Base-by-base conservation (phyloP, 92 coral and sea anemone species). In the Paragorgia papillata region DNA sequence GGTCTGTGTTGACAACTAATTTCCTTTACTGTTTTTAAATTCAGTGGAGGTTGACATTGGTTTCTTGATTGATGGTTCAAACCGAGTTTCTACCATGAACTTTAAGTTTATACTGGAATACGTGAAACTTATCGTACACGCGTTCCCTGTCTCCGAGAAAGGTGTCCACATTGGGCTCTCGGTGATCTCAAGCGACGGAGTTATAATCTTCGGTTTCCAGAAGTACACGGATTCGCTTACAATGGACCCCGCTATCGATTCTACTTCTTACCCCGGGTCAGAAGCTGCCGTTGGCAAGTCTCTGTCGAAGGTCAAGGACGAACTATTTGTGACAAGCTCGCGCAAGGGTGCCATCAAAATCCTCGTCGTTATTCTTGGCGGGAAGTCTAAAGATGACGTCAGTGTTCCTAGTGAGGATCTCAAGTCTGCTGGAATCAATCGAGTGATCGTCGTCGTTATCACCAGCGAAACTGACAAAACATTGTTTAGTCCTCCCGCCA, bases 21-120 rank as follows among this genome's bases (percentile, higher is more conserved):
- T 46, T 9, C 12, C 15, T 46, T 7, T 46, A 2, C 15, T n/a
- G 2, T 46, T 13, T 44, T 51, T 46, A 18, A 2, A 79, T 89
- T 91, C 86, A 77, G 89, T 90, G n/a, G 89, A 88, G 62, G 88
- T 90, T n/a, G 91, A 92, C 27, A 84, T 92, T 65, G 92, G 90
- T 1, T 92, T 92, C 73, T 74, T 92, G 32, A 82, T 92, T 29
- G 97, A 92, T 39, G 97, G 92, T 32, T 90, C 97, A 21, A 69
- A 62, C 33, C 81, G 81, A 20, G 86, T 88, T 1, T 83, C 85
- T 17, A 82, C 85, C 61, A 73, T 88, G 37, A 89, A 88, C 75
- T 92, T 92, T 35, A 44, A 80, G 3, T 85, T 85, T 20, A 73
- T 84, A 20, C 64, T 90, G 37, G 90, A 92, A n/a, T 85, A 74